Evolutionary conservation across 2,113 vertebrate genomes (phyloP).

Genomic region (Podarcis muralis): DNA sequence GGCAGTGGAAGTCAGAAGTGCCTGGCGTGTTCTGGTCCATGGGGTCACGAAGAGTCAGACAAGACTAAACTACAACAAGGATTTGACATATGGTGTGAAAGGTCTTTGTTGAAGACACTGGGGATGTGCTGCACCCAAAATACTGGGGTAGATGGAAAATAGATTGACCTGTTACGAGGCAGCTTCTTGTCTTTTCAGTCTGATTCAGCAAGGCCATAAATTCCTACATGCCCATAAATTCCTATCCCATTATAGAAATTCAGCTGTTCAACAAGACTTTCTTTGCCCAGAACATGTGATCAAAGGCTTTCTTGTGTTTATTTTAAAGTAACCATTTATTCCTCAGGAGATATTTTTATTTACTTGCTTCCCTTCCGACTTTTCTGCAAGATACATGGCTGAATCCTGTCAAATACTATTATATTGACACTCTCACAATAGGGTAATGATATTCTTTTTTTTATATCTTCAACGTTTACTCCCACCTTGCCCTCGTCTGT

Average conservation of each 20-base stretch:
- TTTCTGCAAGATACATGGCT: slow-evolving; percentile 36
- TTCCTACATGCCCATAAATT: neutral
- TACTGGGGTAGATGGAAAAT: neutral
- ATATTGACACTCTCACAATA: slow-evolving; percentile 35
- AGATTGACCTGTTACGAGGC: neutral
- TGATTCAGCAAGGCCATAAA: neutral
- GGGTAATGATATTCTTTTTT: slow-evolving; percentile 53
- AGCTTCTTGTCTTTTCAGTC: neutral
- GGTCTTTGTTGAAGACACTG: neutral
- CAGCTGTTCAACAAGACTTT: neutral
- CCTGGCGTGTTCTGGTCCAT: no score
- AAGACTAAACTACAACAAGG: no score
- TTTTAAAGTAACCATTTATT: slow-evolving; percentile 41
- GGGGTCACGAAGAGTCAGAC: no score
- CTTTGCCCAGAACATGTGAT: neutral
- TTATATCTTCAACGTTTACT: slow-evolving; percentile 28
- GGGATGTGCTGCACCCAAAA: neutral
- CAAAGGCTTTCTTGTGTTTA: slow-evolving; percentile 5
- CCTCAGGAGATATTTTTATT: slow-evolving; percentile 34
- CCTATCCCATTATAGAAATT: neutral
- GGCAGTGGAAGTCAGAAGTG: no score
- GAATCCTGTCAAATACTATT: slow-evolving; percentile 52
- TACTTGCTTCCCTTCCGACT: slow-evolving; percentile 25
- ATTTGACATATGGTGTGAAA: neutral
- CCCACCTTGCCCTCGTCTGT: slow-evolving; percentile 5